Percentiles rank a stretch among this genome's conserved stretches.
phyloP scores from a whole-genome alignment of 2,797 vertebrate genomes.

The Graptemys geographica region DNA sequence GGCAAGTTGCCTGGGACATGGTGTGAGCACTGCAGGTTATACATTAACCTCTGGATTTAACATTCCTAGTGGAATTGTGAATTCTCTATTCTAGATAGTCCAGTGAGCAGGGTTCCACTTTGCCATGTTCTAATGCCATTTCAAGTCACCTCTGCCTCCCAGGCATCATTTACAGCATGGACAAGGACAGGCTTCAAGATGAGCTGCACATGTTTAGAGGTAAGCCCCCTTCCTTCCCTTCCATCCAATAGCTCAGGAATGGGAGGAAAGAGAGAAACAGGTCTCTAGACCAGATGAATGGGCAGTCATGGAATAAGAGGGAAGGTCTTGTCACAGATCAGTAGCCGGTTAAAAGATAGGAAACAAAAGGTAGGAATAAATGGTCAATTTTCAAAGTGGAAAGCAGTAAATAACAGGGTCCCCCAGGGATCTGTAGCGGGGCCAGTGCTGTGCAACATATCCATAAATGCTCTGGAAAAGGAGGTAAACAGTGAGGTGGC shows the following conservation, averaged over 20 bases:
- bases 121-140: neutral
- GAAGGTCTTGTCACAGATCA: neutral
- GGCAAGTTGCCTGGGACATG: neutral
- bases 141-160: neutral
- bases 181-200: conserved; percentile 9
- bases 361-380: neutral
- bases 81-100: neutral
- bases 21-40: neutral
- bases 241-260: fast-evolving
- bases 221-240: neutral
- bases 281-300: neutral
- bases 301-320: neutral
- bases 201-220: neutral
- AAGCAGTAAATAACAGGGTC: neutral
- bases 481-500: neutral
- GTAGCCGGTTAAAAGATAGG: neutral
- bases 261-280: fast-evolving
- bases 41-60: neutral
- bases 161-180: conserved; percentile 14
- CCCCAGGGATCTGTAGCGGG: neutral
- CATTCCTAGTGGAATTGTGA: fast-evolving
- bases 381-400: neutral
- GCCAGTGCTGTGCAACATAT: neutral
- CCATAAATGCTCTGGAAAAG: neutral
- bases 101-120: fast-evolving